These are phyloP conservation scores for Pseudorectes ferrugineus DNA, from an alignment of 2,113 vertebrate genomes.

Conservation along the genomic window DNA sequence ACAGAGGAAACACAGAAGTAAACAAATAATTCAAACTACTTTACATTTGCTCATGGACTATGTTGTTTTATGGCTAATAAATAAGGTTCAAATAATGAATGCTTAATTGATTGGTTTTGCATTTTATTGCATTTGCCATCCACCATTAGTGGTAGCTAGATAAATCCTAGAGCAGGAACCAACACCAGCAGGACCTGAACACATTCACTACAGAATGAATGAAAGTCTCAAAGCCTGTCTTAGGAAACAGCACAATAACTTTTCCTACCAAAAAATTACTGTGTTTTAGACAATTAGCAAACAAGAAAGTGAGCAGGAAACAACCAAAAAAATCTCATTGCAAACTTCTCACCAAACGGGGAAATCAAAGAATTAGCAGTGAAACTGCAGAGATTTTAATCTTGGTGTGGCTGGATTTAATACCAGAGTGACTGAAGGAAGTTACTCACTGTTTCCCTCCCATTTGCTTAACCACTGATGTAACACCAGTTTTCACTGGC, in stretches of 20 bases:
- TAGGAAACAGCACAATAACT: neutral
- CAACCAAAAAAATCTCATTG: neutral
- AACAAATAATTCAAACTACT: constrained; percentile 69
- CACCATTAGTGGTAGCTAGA: constrained; percentile 11
- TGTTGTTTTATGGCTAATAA: constrained; percentile 42
- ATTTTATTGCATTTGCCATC: constrained; percentile 40
- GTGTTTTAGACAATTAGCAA: neutral
- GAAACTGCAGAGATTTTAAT: neutral
- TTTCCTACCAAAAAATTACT: neutral
- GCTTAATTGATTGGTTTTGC: constrained; percentile 31
- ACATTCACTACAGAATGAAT: neutral
- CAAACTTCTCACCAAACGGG: neutral
- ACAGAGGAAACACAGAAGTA: constrained; percentile 29
- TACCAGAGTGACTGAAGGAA: neutral
- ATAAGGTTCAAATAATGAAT: constrained; percentile 35
- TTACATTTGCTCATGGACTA: constrained; percentile 31
- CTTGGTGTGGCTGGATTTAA: neutral
- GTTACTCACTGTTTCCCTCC: neutral
- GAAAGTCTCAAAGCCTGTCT: neutral
- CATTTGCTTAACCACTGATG: neutral
- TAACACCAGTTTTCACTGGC: neutral
- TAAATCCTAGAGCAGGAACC: constrained; percentile 41
- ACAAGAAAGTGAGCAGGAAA: neutral
- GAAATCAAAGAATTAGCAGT: neutral
- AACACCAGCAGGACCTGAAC: neutral